Base-by-base conservation (phyloP, 2,888 invertebrate species). In the Acanthoscelides obtectus region DNA sequence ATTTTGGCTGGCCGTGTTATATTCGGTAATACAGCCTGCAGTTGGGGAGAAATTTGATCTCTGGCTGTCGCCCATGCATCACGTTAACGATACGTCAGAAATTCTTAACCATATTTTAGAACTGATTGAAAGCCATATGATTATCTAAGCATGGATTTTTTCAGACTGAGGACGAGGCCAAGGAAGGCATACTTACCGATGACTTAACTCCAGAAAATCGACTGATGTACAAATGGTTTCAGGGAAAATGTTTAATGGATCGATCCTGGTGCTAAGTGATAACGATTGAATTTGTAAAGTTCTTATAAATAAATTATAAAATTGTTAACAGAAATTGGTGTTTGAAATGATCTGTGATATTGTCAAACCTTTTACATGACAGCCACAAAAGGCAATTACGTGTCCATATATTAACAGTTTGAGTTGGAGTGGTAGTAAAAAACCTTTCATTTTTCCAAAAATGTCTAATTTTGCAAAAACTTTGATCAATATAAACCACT, bases 221-320 rank as follows among this genome's bases (percentile, higher is more conserved):
- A 82, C 86, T 95, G 74, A 90, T 96, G 83, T 88, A 91, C 69
- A 85, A 91, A 73, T 98, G 98, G 98, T 96, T 93, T 84, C 90
- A 93, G 84, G 95, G 94, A 69, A 98, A 97, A 87, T 98, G 98
- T 83, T 87, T 91, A 76, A 86, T 89, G 73, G 96, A 98, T 81
- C 77, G 84, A 2, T 88, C 90, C 27, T 98, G 96, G 95, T 98
- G 98, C 82, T 85, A 77, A 78, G 67, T 19, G 22, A 67, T 19
- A 67, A 20, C 65, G 65, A 64, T 12, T 45, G 5, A 6, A 6
- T 45, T 1, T 45, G 45, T 45, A 45, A 45, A 45, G 17, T 45
- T 45, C 6, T 45, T 45, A 45, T 45, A 45, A 25, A 25, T 25
- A 25, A 45, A 45, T 45, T 45, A 45, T 45, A 45, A 6, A 12